phyloP scores from a whole-genome alignment of 2,888 invertebrate species.

The Oscheius sp. region DNA sequence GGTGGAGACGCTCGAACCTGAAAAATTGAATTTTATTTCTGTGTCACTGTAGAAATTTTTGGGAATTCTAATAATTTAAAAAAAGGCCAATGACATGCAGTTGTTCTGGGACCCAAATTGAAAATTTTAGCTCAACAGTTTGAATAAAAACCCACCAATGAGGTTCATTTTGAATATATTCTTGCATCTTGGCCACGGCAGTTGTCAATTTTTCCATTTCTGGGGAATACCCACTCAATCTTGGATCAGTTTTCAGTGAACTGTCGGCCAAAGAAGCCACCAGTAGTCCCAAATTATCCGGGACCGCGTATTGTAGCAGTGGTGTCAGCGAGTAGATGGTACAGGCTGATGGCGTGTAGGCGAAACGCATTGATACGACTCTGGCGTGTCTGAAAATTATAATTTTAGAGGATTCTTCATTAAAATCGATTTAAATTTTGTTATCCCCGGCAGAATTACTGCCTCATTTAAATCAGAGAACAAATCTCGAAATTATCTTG shows the following conservation, averaged over 20 bases:
- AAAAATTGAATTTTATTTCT: background rate
- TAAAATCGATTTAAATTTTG: no score
- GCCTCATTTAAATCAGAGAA: no score
- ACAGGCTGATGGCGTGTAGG: conserved; percentile 61
- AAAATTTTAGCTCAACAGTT: no score
- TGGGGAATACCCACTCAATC: conserved; percentile 58
- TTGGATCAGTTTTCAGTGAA: conserved; percentile 49
- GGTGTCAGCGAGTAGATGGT: conserved; percentile 64
- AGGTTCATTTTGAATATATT: conserved; percentile 56
- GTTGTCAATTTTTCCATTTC: conserved; percentile 49
- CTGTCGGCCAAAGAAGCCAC: conserved; percentile 44
- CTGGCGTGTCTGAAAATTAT: conserved; percentile 67
- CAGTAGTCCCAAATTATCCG: conserved; percentile 64
- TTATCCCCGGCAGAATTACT: no score
- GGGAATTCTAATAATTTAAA: background rate
- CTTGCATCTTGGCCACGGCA: conserved; percentile 55
- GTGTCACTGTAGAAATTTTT: background rate
- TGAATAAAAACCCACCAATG: conserved; percentile 49
- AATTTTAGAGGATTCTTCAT: no score
- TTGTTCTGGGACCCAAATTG: no score
- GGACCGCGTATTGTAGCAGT: conserved; percentile 68
- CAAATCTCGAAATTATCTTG: no score
- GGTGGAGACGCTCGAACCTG: conserved; percentile 59
- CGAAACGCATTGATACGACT: conserved; percentile 68
- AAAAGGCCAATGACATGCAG: no score